Percentiles rank a stretch among this genome's conserved stretches.
Evolutionary conservation across 2,888 invertebrate genomes (phyloP).

Genomic region (Trachelus stipa): DNA sequence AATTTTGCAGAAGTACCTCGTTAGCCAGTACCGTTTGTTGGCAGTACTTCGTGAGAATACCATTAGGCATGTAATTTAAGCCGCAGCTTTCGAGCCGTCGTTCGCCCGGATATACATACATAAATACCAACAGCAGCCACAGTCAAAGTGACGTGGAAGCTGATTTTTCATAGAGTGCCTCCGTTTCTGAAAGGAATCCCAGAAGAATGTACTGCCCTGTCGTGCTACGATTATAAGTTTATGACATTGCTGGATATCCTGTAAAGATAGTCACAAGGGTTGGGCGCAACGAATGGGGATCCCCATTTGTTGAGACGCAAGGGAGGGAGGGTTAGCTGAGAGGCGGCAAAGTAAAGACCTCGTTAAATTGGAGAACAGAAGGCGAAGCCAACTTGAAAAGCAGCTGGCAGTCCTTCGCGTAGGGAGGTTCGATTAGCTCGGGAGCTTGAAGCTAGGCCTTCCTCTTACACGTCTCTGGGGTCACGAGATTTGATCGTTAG

Average conservation of each 20-base stretch:
- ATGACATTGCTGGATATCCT: neutral
- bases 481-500: constrained; percentile 60
- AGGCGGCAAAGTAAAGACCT: neutral
- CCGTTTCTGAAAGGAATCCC: neutral
- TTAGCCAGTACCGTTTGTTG: neutral
- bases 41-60: neutral
- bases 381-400: neutral
- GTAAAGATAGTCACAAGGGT: neutral
- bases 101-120: neutral
- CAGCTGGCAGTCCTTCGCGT: neutral
- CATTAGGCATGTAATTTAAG: constrained; percentile 4
- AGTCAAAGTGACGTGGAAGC: neutral
- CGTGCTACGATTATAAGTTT: neutral
- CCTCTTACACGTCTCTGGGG: constrained; percentile 30
- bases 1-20: constrained; percentile 6
- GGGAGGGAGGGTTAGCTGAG: no score
- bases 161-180: neutral
- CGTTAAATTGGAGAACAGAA: neutral
- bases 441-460: constrained; percentile 36
- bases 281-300: neutral
- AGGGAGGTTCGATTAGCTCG: constrained; percentile 39
- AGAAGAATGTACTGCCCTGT: neutral
- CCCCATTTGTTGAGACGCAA: neutral
- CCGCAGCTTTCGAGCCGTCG: neutral
- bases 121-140: neutral